Conservation (phyloP, 1,140 invertebrate genomes). For the Neuroterus valhalla region DNA sequence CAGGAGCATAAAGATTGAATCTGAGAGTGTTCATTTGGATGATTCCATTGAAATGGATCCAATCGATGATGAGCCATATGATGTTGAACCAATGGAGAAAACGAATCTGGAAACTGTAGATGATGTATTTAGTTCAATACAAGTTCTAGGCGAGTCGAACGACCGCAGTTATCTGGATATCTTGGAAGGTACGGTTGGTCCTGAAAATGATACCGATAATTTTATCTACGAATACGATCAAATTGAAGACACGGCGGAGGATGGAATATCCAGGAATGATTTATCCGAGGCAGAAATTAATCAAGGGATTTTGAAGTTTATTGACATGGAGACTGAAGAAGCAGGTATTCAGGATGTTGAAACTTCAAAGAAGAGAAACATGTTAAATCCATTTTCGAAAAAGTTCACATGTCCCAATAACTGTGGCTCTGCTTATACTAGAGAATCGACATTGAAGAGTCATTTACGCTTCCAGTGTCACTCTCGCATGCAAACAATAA, state of each 20-base stretch:
- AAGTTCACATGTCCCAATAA: neutral
- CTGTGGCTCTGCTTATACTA: neutral
- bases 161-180: neutral
- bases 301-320: neutral
- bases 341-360: no score
- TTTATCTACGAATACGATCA: no score
- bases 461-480: constrained; percentile 69
- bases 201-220: neutral
- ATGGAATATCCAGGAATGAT: neutral
- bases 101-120: no score
- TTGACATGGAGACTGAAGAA: neutral
- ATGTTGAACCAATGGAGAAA: no score
- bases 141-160: neutral
- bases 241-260: neutral
- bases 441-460: neutral
- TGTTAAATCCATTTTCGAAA: neutral
- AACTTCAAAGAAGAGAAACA: neutral
- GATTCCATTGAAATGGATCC: no score
- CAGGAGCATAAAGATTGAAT: no score
- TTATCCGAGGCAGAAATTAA: neutral
- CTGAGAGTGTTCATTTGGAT: no score
- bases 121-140: no score
- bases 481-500: constrained; percentile 47
- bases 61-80: no score
- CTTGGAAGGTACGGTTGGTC: neutral